Base-by-base conservation (phyloP, 2,113 vertebrate genomes). In the Eublepharis macularius region DNA sequence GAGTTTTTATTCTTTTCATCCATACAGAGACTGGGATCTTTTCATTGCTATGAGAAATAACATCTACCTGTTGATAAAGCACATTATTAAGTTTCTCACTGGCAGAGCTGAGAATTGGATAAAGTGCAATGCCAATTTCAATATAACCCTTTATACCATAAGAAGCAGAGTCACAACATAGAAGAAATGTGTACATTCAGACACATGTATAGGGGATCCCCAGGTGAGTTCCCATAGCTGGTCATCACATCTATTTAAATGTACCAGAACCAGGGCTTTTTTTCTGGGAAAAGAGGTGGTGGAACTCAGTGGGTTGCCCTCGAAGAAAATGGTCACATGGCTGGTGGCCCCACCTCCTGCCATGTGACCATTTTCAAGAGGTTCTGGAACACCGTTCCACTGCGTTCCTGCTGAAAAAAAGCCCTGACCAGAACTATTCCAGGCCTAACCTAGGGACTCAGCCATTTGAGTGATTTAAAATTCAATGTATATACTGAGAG, bases 21-120 rank as follows among this genome's bases (percentile, higher is more conserved):
- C 97, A 98, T 39, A 99, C 94, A 0, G 96, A 98, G 69, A 98
- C 97, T 0, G 98, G 97, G 34, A 97, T 95, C 90, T 97, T 95
- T 68, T 95, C 95, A 13, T 94, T 95, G 12, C 92, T 93, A 82
- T 39, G 83, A 41, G 95, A 94, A 89, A 96, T 73, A 16, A 97
- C 54, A 85, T 98, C 98, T 90, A 98, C 95, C 98, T 99, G 77
- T 0, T 54, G 74, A 89, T 0, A 87, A 41, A 66, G 72, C 84
- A 86, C 32, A 76, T 32, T 13, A 24, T 80, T 80, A 88, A 43
- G 76, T 49, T 84, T 49, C 11, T 6, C 82, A 36, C 73, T 24
- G 26, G 1, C 11, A 68, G 13, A 54, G 17, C 36, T 34, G 4
- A 84, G 16, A 84, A n/a, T 5, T 26, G 32, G 2, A 51, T 39